These are phyloP conservation scores for Montipora efflorescens DNA, from an alignment of 64 coral and sea anemone species.

Conservation along the genomic window DNA sequence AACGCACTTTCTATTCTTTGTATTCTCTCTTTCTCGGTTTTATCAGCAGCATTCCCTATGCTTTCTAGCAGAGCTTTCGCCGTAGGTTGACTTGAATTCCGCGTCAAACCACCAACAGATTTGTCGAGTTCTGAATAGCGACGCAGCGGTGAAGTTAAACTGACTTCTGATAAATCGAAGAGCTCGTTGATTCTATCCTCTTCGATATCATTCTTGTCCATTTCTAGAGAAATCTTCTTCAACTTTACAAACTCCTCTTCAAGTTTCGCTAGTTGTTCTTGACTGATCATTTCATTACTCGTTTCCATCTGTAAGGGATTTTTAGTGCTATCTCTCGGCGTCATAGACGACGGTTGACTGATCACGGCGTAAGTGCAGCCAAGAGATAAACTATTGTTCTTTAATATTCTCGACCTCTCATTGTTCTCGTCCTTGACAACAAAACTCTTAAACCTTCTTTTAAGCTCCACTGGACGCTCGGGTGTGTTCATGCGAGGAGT, in stretches of 20 bases:
- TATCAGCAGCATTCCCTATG: conserved; percentile 32
- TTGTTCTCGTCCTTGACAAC: conserved; percentile 25
- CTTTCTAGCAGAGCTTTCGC: conserved; percentile 47
- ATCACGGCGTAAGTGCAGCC: conserved; percentile 66
- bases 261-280: conserved; percentile 8
- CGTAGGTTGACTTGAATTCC: conserved; percentile 17
- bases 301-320: background rate
- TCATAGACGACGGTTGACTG: conserved; percentile 28
- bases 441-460: background rate
- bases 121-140: conserved; percentile 18
- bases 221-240: conserved; percentile 47
- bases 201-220: conserved; percentile 31
- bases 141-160: background rate
- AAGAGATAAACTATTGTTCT: conserved; percentile 31
- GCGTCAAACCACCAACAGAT: background rate
- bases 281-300: conserved; percentile 6
- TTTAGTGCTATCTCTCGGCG: background rate
- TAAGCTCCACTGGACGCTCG: background rate
- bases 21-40: conserved; percentile 62
- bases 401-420: conserved; percentile 59
- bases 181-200: background rate
- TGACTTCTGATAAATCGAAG: background rate
- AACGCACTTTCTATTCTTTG: conserved; percentile 64
- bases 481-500: background rate
- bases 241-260: conserved; percentile 35